Evolutionary conservation across 2,797 vertebrate genomes (phyloP).

Genomic region (Pseudotriccus pelzelni): DNA sequence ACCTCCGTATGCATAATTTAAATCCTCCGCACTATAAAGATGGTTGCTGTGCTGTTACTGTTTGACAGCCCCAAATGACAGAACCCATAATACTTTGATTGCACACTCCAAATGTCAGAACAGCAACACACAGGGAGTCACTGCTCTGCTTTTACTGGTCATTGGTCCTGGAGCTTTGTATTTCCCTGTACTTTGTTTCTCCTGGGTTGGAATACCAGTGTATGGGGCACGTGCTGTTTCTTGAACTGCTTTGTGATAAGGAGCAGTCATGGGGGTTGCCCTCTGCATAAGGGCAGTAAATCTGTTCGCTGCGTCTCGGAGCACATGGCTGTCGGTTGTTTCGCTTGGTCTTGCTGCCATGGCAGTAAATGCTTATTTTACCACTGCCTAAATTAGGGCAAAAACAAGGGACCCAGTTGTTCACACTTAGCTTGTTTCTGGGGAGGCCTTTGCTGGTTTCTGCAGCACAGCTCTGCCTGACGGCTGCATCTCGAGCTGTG

Average conservation of each 20-base stretch:
- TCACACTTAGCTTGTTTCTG: background rate
- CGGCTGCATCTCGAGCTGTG: accelerated
- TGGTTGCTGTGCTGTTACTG: background rate
- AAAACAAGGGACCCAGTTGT: background rate
- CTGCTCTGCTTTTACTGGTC: background rate
- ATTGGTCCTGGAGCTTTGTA: background rate
- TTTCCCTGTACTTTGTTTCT: background rate
- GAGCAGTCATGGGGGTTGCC: background rate
- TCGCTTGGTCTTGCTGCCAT: background rate
- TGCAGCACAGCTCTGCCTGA: background rate
- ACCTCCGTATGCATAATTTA: background rate
- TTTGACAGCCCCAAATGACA: background rate
- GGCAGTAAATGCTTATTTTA: background rate
- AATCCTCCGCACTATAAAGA: background rate
- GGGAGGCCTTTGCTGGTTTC: background rate
- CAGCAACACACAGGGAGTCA: background rate
- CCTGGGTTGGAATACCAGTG: background rate
- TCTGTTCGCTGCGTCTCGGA: background rate
- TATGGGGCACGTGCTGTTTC: background rate
- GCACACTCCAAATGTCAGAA: background rate
- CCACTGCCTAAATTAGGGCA: background rate
- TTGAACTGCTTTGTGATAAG: background rate
- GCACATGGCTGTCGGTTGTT: background rate
- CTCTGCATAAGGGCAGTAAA: background rate
- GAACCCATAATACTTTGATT: background rate